Conservation (phyloP, 2,888 invertebrate species). For the Euplagia quadripunctaria region DNA sequence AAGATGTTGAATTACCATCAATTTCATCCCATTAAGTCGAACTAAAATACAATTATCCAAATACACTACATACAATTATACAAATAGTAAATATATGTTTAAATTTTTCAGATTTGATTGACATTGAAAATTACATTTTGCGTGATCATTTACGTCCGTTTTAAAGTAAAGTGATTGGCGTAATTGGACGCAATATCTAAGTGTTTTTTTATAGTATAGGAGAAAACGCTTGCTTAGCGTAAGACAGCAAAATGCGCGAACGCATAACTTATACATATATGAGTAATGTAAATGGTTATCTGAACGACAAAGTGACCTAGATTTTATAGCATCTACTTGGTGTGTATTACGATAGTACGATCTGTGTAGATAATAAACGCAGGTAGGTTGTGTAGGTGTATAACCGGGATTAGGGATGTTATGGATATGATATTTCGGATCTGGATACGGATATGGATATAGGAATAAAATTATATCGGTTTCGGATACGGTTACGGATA, state of each 20-base stretch:
- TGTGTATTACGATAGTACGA: conserved; percentile 37
- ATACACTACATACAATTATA: conserved; percentile 43
- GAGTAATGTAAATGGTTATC: conserved; percentile 23
- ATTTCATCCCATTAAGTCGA: too few species aligned
- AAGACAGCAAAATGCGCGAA: background rate
- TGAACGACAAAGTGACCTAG: conserved; percentile 49
- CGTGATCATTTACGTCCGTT: background rate
- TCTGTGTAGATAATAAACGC: conserved; percentile 28
- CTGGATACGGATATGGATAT: too few species aligned
- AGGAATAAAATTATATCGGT: too few species aligned
- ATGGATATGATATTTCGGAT: too few species aligned
- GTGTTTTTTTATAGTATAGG: background rate
- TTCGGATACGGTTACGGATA: too few species aligned
- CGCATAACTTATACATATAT: background rate
- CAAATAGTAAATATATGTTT: conserved; percentile 32
- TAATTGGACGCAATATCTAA: conserved; percentile 1
- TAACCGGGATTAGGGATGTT: too few species aligned
- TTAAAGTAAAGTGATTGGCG: conserved; percentile 2
- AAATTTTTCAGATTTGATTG: too few species aligned
- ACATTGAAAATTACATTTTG: background rate
- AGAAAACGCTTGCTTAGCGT: background rate
- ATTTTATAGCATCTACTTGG: conserved; percentile 43
- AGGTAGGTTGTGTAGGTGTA: conserved; percentile 46
- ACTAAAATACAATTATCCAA: conserved; percentile 63
- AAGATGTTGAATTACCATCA: too few species aligned